Conservation (phyloP, 2,113 vertebrate genomes). For the Neoarius graeffei region DNA sequence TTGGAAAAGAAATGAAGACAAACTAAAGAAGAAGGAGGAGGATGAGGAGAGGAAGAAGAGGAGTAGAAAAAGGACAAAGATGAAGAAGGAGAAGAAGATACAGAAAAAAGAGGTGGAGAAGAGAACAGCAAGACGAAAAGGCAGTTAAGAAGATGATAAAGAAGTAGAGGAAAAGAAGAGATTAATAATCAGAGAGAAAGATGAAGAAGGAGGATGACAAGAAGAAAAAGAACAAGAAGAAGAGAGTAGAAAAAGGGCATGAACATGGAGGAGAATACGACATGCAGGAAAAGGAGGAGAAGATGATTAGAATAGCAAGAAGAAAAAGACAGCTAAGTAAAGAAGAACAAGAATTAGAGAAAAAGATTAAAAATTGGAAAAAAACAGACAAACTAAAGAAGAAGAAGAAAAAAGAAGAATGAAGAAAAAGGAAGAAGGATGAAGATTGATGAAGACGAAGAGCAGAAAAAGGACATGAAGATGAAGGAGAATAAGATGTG, state of each 20-base stretch:
- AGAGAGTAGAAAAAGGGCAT: neutral
- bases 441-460: no score
- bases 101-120: neutral
- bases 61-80: neutral
- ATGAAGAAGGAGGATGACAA: neutral
- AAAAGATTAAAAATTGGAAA: neutral
- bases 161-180: neutral
- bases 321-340: neutral
- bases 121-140: neutral
- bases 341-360: neutral
- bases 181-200: neutral
- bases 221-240: neutral
- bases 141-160: neutral
- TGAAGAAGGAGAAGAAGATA: no score
- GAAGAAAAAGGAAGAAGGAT: neutral
- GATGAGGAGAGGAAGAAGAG: neutral
- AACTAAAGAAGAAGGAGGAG: neutral
- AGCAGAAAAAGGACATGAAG: neutral
- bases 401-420: neutral
- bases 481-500: neutral
- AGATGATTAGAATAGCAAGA: neutral
- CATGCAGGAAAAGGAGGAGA: neutral
- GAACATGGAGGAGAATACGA: neutral
- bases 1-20: neutral
- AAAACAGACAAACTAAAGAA: neutral